These are phyloP conservation scores for Leptodactylus fuscus DNA, from an alignment of 2,113 vertebrate genomes.

Conservation along the genomic window DNA sequence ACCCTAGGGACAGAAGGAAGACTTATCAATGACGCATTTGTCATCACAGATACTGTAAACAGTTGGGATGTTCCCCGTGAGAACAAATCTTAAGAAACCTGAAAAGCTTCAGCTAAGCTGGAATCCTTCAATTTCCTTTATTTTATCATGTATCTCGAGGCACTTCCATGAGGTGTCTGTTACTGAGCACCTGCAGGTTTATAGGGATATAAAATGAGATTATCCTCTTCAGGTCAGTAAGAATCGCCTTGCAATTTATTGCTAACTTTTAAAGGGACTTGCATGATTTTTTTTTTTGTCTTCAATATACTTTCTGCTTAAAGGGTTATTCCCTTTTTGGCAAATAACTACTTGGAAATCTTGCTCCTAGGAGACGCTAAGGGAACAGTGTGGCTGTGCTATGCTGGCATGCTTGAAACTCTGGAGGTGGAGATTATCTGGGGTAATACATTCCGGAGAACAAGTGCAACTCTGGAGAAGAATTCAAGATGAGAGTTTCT, in stretches of 20 bases:
- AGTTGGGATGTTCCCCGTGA: slow-evolving; percentile 2
- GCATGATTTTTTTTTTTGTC: no score
- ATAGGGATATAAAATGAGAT: slow-evolving; percentile 17
- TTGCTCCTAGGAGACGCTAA: no score
- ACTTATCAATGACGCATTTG: slow-evolving; percentile 38
- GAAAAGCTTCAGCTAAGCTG: slow-evolving; percentile 33
- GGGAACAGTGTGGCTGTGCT: no score
- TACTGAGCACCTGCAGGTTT: slow-evolving; percentile 26
- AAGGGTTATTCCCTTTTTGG: no score
- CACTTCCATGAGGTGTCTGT: not conserved
- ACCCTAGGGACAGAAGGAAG: slow-evolving; percentile 17
- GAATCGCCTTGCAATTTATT: not conserved
- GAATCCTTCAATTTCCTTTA: not conserved
- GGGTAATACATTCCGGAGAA: no score
- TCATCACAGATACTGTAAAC: slow-evolving; percentile 45
- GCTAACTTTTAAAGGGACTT: not conserved
- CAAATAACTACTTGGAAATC: no score
- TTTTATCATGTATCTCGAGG: slow-evolving; percentile 21
- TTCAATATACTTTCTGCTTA: no score
- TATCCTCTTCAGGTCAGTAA: not conserved
- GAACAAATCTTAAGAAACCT: slow-evolving; percentile 21
- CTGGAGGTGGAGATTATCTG: no score
- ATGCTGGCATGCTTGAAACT: no score
- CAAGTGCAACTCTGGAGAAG: no score
- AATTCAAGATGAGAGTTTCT: no score